phyloP scores from a whole-genome alignment of 2,888 invertebrate species.

The Metallyticus violacea region DNA sequence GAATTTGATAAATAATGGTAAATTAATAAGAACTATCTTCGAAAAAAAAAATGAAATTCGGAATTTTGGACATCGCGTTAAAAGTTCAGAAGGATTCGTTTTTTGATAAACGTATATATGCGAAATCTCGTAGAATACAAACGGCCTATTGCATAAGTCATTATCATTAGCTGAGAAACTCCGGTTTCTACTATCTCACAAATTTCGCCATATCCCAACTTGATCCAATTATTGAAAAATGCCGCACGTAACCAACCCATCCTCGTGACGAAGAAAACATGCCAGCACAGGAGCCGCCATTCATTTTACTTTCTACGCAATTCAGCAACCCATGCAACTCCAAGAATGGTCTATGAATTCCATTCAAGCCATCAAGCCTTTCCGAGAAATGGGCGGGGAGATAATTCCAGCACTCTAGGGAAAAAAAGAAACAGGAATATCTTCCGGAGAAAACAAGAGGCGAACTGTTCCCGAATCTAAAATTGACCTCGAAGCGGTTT shows the following conservation, averaged over 20 bases:
- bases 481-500: not conserved
- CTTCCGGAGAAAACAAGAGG: not conserved
- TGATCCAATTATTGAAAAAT: too few species aligned
- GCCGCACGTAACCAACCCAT: not conserved
- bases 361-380: not conserved
- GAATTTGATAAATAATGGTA: too few species aligned
- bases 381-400: not conserved
- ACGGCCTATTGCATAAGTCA: too few species aligned
- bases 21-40: too few species aligned
- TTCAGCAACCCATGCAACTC: not conserved
- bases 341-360: not conserved
- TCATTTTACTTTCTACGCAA: not conserved
- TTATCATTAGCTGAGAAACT: too few species aligned
- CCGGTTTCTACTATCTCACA: too few species aligned
- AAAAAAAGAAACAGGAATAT: not conserved
- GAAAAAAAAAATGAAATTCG: too few species aligned
- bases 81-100: too few species aligned
- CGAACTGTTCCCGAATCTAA: not conserved
- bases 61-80: too few species aligned
- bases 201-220: too few species aligned
- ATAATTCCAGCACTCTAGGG: not conserved
- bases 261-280: not conserved
- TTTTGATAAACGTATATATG: too few species aligned
- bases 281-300: not conserved
- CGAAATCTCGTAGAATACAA: too few species aligned